These are phyloP conservation scores for Chymomyza amoena DNA, from an alignment of 2,888 invertebrate species.

Conservation along the genomic window DNA sequence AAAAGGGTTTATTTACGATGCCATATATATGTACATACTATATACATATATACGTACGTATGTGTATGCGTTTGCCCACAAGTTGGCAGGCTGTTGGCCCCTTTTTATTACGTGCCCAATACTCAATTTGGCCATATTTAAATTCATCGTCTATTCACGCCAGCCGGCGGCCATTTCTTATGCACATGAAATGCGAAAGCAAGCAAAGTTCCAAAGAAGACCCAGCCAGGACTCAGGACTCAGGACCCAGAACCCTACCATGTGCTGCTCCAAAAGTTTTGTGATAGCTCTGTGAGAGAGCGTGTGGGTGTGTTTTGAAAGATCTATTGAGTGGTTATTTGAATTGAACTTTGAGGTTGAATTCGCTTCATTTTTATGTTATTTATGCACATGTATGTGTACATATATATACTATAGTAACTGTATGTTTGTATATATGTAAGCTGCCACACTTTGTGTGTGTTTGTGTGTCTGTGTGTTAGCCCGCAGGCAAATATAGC, in stretches of 20 bases:
- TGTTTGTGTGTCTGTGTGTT: not conserved
- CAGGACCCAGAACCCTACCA: not conserved
- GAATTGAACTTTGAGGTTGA: conserved; percentile 70
- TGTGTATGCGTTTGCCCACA: conserved; percentile 5
- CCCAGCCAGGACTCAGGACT: not conserved
- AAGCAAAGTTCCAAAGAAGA: conserved; percentile 18
- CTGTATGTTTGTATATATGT: not conserved
- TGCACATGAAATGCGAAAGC: conserved; percentile 59
- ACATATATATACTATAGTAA: conserved; percentile 11
- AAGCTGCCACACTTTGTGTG: conserved; percentile 1
- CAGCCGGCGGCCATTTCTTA: conserved; percentile 66
- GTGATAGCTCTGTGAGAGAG: not conserved
- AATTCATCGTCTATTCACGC: conserved; percentile 72
- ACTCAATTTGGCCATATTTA: conserved; percentile 72
- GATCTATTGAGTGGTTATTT: conserved; percentile 73
- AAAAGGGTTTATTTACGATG: conserved; percentile 72
- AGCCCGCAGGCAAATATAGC: conserved; percentile 2
- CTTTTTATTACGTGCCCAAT: conserved; percentile 72
- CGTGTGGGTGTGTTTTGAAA: conserved; percentile 26
- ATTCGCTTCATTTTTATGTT: conserved; percentile 72
- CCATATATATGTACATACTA: conserved; percentile 61
- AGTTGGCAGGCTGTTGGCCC: not conserved
- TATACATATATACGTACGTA: conserved; percentile 19
- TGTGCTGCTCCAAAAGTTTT: not conserved
- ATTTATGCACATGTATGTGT: conserved; percentile 45